Evolutionary conservation across 2,797 vertebrate genomes (phyloP).

Genomic region (Cyprinodon diabolis): DNA sequence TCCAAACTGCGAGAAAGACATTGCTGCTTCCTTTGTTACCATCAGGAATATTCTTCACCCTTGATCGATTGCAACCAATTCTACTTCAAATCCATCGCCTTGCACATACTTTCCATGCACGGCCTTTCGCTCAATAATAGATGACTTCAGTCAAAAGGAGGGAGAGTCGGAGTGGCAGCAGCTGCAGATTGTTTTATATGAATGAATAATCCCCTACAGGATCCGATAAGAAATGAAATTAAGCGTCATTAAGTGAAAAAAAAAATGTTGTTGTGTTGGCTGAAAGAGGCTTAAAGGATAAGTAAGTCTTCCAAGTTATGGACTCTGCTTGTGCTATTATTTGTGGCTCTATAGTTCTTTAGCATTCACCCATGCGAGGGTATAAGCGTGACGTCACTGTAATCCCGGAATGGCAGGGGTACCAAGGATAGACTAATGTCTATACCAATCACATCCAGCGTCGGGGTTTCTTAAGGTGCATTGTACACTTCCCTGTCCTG

Average conservation of each 20-base stretch:
- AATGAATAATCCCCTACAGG: constrained; percentile 84
- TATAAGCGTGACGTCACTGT: constrained; percentile 96
- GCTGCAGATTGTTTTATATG: constrained; percentile 86
- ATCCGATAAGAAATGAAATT: constrained; percentile 83
- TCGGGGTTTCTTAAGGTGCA: constrained; percentile 81
- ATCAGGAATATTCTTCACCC: constrained; percentile 89
- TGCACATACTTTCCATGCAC: constrained; percentile 87
- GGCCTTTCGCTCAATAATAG: constrained; percentile 91
- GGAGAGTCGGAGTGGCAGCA: constrained; percentile 81
- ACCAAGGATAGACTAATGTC: constrained; percentile 84
- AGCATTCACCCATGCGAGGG: constrained; percentile 90
- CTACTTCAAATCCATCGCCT: constrained; percentile 88
- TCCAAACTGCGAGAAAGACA: constrained; percentile 99
- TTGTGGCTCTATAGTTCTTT: constrained; percentile 93
- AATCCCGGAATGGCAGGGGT: constrained; percentile 89
- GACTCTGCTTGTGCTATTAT: constrained; percentile 92
- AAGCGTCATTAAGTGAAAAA: constrained; percentile 82
- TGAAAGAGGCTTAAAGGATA: constrained; percentile 88
- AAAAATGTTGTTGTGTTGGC: constrained; percentile 83
- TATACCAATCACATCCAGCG: constrained; percentile 87
- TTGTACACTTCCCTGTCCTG: constrained; percentile 69
- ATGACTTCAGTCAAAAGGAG: constrained; percentile 88
- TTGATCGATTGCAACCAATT: constrained; percentile 91
- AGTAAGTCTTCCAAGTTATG: constrained; percentile 90
- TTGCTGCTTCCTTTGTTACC: constrained; percentile 91